Conservation (phyloP, 2,113 vertebrate species). For the Ctenodactylus gundi region DNA sequence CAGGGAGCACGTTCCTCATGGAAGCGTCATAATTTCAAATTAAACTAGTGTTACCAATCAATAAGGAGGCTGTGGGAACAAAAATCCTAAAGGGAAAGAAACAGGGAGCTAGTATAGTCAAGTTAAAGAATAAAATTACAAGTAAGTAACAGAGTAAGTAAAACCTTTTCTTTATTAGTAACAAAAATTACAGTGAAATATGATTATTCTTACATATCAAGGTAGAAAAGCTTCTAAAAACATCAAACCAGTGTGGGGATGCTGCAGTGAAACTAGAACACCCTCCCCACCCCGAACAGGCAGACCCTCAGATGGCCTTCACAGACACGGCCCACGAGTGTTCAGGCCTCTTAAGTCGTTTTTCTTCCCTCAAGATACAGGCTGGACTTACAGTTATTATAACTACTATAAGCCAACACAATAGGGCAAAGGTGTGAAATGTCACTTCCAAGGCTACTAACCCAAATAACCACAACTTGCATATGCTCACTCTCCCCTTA, state of each 20-base stretch:
- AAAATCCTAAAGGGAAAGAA: background rate
- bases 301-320: too few relatives aligned
- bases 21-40: background rate
- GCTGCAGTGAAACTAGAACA: background rate
- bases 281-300: too few relatives aligned
- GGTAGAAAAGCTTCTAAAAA: background rate
- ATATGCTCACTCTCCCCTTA: background rate
- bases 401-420: background rate
- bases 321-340: background rate
- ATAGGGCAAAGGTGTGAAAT: background rate
- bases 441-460: background rate
- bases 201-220: background rate
- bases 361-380: background rate
- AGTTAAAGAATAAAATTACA: constrained; percentile 27
- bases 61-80: background rate
- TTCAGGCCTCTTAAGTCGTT: background rate
- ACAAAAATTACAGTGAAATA: background rate
- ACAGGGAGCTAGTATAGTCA: background rate
- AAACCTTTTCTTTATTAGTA: background rate
- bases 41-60: constrained; percentile 15
- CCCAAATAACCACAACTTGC: background rate
- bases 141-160: background rate
- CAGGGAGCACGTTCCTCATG: background rate
- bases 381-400: background rate
- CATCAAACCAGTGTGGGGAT: background rate